Base-by-base conservation (phyloP, 2,888 invertebrate genomes). In the Mythimna impura region DNA sequence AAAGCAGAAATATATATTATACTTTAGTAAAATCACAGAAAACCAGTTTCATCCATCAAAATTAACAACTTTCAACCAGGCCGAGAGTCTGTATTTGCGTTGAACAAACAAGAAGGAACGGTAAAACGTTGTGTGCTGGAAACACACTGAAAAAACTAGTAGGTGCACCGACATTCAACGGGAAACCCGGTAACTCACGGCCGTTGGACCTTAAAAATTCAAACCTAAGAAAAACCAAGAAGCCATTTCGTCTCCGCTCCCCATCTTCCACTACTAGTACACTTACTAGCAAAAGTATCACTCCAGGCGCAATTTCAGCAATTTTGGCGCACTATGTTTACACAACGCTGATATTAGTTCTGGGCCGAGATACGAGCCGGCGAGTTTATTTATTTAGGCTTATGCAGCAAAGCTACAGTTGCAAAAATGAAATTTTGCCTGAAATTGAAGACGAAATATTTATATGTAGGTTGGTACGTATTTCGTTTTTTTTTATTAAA, bases 291-390 rank as follows among this genome's bases (percentile, higher is more conserved):
- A 88, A 87, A 87, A 90, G 86, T 88, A 89, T 86, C 80, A 87
- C 86, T 74, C 70, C 69, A 80, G 80, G 87, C 87, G 88, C 87
- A 88, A 87, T 89, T 88, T 83, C 87, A 87, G 87, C 89, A 87
- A 89, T 91, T 92, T 90, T 80, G 86, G 88, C 83, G 84, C 85
- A 85, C 86, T 87, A 79, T 87, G 89, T 92, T 90, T 91, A 87
- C 88, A 86, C 86, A 88, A 86, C 85, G 81, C 84, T 88, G 90
- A 91, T 92, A 92, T 92, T 92, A 92, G 91, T 90, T 91, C 86
- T 87, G 86, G 86, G 86, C 83, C 88, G 86, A 87, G 87, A 87
- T 86, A 83, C 82, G 78, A 82, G 82, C 73, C 78, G 77, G 80
- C 73, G 80, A 85, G 83, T 75, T 87, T 91, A 90, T 91, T 91